Conservation (phyloP, 2,797 vertebrate genomes). For the Acipenser ruthenus region DNA sequence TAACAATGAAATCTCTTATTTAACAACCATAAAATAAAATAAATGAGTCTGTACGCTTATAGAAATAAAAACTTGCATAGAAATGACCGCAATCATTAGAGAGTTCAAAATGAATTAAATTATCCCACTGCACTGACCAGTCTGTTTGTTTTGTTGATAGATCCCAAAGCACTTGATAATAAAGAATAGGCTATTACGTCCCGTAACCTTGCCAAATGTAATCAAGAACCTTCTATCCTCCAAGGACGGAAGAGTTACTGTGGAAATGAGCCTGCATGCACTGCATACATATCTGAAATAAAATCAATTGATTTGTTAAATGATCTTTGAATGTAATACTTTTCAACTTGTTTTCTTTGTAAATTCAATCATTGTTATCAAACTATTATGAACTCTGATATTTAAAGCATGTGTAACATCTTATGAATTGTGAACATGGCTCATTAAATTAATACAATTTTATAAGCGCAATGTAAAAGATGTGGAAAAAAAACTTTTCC, state of each 20-base stretch:
- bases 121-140: conserved; percentile 17
- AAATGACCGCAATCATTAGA: no score
- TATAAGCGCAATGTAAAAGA: no score
- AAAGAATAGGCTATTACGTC: conserved; percentile 17
- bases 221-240: conserved; percentile 16
- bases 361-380: background rate
- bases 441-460: conserved; percentile 7
- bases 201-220: conserved; percentile 18
- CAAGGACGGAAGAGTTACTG: conserved; percentile 5
- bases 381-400: background rate
- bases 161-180: conserved; percentile 18
- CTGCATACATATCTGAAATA: conserved; percentile 12
- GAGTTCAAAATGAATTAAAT: conserved; percentile 10
- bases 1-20: no score
- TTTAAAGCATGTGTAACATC: conserved; percentile 1
- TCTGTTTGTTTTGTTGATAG: conserved; percentile 16
- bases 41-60: no score
- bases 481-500: no score
- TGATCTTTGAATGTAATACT: background rate
- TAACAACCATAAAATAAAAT: no score
- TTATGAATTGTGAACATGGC: background rate
- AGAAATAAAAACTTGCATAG: no score
- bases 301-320: conserved; percentile 11
- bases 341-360: conserved; percentile 1
- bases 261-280: background rate